Conservation (phyloP, 2,113 vertebrate genomes). For the Dasyurus viverrinus region DNA sequence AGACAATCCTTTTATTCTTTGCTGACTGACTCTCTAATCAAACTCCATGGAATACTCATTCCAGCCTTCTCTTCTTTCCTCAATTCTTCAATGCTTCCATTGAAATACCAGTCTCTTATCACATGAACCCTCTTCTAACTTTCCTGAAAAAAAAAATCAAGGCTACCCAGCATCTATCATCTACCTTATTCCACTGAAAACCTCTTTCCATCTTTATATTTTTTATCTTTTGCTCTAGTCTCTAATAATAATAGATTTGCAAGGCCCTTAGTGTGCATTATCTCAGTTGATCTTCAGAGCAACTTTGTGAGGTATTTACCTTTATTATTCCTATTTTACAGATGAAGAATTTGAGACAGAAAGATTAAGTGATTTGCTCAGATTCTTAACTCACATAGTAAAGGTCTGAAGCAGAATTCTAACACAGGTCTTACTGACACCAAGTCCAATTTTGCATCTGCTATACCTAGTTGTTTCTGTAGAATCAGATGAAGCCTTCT, state of each 20-base stretch:
- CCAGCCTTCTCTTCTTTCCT: neutral
- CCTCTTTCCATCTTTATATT: neutral
- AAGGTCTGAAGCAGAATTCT: neutral
- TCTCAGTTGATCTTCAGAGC: neutral
- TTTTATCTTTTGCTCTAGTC: neutral
- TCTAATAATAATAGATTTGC: neutral
- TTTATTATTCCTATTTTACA: neutral
- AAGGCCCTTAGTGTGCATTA: neutral
- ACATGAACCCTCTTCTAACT: neutral
- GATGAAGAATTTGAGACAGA: neutral
- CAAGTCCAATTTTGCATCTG: neutral
- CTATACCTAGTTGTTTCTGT: neutral
- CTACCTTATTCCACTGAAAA: neutral
- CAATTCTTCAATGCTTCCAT: neutral
- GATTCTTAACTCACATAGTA: neutral
- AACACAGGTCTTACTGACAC: neutral
- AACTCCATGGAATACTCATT: neutral
- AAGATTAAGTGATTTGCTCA: neutral
- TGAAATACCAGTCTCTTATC: neutral
- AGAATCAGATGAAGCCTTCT: neutral
- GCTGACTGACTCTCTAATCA: neutral
- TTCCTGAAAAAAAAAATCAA: neutral
- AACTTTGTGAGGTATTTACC: neutral
- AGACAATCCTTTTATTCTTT: neutral
- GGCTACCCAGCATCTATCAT: neutral